These are phyloP conservation scores for Podocnemis expansa DNA, from an alignment of 2,113 vertebrate genomes.

Conservation along the genomic window DNA sequence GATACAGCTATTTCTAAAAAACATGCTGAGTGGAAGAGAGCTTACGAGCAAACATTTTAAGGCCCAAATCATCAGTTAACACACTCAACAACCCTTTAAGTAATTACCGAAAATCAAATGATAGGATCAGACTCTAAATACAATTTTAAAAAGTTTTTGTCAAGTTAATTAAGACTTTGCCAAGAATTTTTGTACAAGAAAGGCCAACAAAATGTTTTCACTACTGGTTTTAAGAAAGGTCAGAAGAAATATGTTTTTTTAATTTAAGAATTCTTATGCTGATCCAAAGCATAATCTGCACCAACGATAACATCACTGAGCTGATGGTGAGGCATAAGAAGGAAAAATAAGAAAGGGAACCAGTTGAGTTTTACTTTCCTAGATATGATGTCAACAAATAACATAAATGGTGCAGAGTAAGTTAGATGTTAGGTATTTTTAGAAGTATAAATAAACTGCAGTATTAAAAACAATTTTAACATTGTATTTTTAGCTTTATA, in stretches of 20 bases:
- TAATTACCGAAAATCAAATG: neutral
- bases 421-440: neutral
- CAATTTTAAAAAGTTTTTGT: neutral
- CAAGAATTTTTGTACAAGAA: slow-evolving; percentile 10
- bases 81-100: neutral
- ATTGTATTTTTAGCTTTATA: neutral
- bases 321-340: slow-evolving; percentile 15
- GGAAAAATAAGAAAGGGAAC: slow-evolving; percentile 12
- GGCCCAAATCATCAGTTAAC: neutral
- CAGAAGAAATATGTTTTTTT: slow-evolving; percentile 55
- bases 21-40: neutral
- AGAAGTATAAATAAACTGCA: neutral
- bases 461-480: neutral
- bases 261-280: slow-evolving; percentile 40
- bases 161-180: neutral
- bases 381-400: neutral
- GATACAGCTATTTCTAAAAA: neutral
- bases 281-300: too few species aligned
- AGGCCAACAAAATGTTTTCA: neutral
- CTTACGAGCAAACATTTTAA: neutral
- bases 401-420: neutral
- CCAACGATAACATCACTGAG: slow-evolving; percentile 46
- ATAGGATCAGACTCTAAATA: neutral
- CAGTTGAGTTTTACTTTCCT: neutral
- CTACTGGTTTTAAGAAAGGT: slow-evolving; percentile 36